Evolutionary conservation across 2,888 invertebrate genomes (phyloP).

Genomic region (Epinotia nisella): DNA sequence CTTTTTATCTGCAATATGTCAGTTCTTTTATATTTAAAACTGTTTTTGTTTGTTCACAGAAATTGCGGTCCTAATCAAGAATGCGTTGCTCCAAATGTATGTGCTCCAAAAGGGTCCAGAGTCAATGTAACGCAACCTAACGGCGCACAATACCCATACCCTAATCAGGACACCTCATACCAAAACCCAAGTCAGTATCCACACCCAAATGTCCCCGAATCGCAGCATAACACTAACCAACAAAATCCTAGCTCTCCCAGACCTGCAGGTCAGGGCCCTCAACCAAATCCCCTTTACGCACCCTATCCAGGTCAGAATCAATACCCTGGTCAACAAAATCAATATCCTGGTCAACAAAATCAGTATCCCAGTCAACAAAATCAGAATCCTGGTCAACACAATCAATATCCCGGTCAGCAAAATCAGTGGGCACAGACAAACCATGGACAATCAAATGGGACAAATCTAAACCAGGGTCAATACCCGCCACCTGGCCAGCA

Average conservation of each 20-base stretch:
- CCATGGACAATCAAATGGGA: constrained; percentile 32
- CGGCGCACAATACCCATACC: constrained; percentile 44
- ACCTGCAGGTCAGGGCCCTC: too few relatives aligned
- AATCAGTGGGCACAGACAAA: constrained; percentile 1
- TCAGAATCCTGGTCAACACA: constrained; percentile 34
- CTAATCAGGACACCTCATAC: constrained; percentile 30
- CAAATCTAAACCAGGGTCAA: constrained; percentile 45
- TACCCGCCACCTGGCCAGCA: constrained; percentile 45
- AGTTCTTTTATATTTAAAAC: not conserved
- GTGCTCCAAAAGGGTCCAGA: constrained; percentile 54
- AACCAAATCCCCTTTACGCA: not conserved
- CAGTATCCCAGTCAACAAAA: constrained; percentile 40
- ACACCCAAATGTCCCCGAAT: constrained; percentile 6
- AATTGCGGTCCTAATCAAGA: constrained; percentile 66
- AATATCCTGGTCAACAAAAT: constrained; percentile 16
- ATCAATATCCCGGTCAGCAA: constrained; percentile 37
- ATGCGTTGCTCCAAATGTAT: constrained; percentile 81
- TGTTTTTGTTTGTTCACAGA: constrained; percentile 15
- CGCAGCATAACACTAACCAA: constrained; percentile 23
- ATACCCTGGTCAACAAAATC: not conserved
- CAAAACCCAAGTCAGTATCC: constrained; percentile 28
- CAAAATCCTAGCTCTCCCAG: constrained; percentile 14
- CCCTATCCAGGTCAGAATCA: constrained; percentile 31
- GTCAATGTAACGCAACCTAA: constrained; percentile 36
- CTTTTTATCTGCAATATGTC: not conserved